Base-by-base conservation (phyloP, 1,140 invertebrate species). In the Brachionus sp. region DNA sequence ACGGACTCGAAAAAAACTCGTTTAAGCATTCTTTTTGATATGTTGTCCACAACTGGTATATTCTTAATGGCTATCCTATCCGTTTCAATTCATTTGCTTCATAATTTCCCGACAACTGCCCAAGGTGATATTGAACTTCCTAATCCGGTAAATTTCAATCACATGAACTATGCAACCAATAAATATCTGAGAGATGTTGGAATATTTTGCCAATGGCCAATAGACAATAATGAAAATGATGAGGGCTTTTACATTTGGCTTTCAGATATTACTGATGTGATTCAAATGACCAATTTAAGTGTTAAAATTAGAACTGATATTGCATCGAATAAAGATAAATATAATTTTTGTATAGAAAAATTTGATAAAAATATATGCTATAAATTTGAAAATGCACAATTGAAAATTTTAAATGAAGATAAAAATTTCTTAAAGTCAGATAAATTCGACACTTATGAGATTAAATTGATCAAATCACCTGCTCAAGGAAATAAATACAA, bases 131-230 rank as follows among this genome's bases (percentile, higher is more conserved):
- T 77, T 33, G 13, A 77, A 53, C 12, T 35, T 3, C 25, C 44
- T 7, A 29, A 77, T 5, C 75, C 75, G 25, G 25, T 57, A n/a
- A 29, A 33, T 53, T 77, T 37, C 35, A 57, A 53, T 35, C 75
- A 50, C n/a, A 53, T 77, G 44, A 77, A 13, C 6, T 77, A 35
- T 35, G 75, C 75, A 1, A 53, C 44, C 35, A 44, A 57, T 35
- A 77, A 77, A 77, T 77, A 77, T 77, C 53, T 77, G 0, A 57
- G 33, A 53, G 29, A 77, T 57, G 75, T 77, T 1, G 75, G 75
- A 9, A 16, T 77, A 57, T 77, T 53, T 77, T 16, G 25, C 7
- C 44, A 57, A 33, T 77, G 44, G 46, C 75, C 75, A 35, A 57
- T 53, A 35, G 44, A 53, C 33, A 12, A 25, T 77, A 6, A 46